Conservation (phyloP, 2,888 invertebrate genomes). For the Zhuqinia jingwanae region DNA sequence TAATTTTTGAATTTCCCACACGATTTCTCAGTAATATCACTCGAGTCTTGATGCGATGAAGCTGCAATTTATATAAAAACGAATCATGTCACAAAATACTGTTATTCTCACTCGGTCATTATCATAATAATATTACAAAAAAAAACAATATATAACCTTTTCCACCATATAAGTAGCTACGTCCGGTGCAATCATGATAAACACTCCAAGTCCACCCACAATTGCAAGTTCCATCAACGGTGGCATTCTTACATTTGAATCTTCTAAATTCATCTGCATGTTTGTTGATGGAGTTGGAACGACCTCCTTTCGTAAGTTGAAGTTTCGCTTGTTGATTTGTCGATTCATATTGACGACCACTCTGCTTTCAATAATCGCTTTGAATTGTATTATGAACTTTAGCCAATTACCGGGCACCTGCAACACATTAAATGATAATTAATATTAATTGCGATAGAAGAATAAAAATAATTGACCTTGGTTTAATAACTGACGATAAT, state of each 20-base stretch:
- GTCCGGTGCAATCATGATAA: constrained; percentile 52
- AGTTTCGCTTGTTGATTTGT: neutral
- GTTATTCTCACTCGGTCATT: too few relatives aligned
- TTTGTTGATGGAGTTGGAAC: neutral
- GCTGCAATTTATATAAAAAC: constrained; percentile 31
- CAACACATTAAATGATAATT: too few relatives aligned
- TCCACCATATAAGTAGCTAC: constrained; percentile 31
- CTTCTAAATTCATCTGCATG: neutral
- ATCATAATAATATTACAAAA: neutral
- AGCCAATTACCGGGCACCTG: too few relatives aligned
- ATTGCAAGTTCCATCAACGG: constrained; percentile 60
- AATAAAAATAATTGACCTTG: too few relatives aligned
- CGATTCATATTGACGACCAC: neutral
- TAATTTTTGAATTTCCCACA: constrained; percentile 1
- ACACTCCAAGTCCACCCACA: constrained; percentile 68
- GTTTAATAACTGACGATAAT: too few relatives aligned
- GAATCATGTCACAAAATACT: neutral
- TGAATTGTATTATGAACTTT: too few relatives aligned
- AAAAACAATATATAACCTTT: constrained; percentile 36
- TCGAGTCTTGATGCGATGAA: neutral
- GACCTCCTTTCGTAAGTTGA: neutral
- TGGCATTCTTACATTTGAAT: constrained; percentile 1
- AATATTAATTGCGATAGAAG: too few relatives aligned
- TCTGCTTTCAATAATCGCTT: neutral
- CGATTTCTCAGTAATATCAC: constrained; percentile 30